Base-by-base conservation (phyloP, 2,888 invertebrate genomes). In the Hyposoter didymator region DNA sequence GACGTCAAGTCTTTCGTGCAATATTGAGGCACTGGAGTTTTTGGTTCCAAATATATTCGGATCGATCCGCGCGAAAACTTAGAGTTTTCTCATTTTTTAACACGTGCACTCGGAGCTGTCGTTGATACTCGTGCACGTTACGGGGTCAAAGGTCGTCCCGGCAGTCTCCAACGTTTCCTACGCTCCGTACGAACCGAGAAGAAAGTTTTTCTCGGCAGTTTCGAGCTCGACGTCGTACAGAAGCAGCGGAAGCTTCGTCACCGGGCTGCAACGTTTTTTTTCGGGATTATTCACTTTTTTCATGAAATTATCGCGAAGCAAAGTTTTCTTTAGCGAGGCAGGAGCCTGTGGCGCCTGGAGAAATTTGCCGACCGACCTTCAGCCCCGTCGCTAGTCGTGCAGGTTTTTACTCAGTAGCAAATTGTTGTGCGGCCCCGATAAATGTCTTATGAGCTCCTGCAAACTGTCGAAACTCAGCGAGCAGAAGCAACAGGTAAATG, bases 381-480 rank as follows among this genome's bases (percentile, higher is more conserved):
- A 91, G 88, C 87, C 88, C 89, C 87, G 90, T 91, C 89, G 93
- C 91, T 93, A 94, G 88, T 97, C 97, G 93, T 97, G 97, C 93
- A 98, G 95, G 94, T 98, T 98, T 95, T 98, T 98, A 94, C 97
- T 98, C 90, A 98, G 95, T 86, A 98, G 95, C 92, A 98, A 95
- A 94, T 97, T 98, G 92, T 98, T 98, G 94, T 98, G 98, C 88
- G 98, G 97, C 87, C 98, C 98, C 35, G 98, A 98, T 89, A 98
- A 95, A 93, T 98, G 98, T 93, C 98, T 95, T 90, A 98, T 97
- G 87, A 98, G 95, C 94, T 98, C 98, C 90, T 97, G 98, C 90
- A 98, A 95, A 88, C 97, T 97, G 94, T 98, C 97, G 92, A 98
- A 98, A 88, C 96, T 97, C 91, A 97, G 95, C 90, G 97, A 97